phyloP scores from a whole-genome alignment of 2,797 vertebrate genomes.

The Apogon talboti region DNA sequence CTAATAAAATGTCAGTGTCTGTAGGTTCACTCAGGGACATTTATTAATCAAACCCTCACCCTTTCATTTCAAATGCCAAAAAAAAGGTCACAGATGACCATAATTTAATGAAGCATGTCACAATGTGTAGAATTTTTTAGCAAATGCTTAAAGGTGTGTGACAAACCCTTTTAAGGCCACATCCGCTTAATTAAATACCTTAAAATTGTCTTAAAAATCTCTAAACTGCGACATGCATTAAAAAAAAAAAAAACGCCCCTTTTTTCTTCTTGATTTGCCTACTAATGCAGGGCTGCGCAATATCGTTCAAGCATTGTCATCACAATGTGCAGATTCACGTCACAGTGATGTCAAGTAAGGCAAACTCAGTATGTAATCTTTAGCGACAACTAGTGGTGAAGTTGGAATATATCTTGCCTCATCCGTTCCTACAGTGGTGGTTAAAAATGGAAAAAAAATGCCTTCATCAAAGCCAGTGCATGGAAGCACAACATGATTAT shows the following conservation, averaged over 20 bases:
- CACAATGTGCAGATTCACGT: no score
- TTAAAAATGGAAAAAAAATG: no score
- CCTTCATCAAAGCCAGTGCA: no score
- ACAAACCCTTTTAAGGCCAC: constrained; percentile 11
- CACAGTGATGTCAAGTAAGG: no score
- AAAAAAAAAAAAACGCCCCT: constrained; percentile 11
- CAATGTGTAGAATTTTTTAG: constrained; percentile 21
- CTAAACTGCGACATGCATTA: neutral
- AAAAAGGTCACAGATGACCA: constrained; percentile 14
- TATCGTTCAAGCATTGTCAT: no score
- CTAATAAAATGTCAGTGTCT: constrained; percentile 56
- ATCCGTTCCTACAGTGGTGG: no score
- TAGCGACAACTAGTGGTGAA: no score
- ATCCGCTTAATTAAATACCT: constrained; percentile 22
- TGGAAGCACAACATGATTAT: no score
- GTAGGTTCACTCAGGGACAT: constrained; percentile 34
- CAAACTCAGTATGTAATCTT: no score
- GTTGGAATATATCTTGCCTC: no score
- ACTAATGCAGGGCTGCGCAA: no score
- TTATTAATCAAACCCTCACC: constrained; percentile 52
- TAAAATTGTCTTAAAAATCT: constrained; percentile 8
- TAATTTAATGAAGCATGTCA: constrained; percentile 15
- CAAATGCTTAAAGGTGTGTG: constrained; percentile 11
- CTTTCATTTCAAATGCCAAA: constrained; percentile 40
- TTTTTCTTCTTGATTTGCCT: constrained; percentile 18